Evolutionary conservation across 2,888 invertebrate species (phyloP).

Genomic region (Nomada lathburiana): DNA sequence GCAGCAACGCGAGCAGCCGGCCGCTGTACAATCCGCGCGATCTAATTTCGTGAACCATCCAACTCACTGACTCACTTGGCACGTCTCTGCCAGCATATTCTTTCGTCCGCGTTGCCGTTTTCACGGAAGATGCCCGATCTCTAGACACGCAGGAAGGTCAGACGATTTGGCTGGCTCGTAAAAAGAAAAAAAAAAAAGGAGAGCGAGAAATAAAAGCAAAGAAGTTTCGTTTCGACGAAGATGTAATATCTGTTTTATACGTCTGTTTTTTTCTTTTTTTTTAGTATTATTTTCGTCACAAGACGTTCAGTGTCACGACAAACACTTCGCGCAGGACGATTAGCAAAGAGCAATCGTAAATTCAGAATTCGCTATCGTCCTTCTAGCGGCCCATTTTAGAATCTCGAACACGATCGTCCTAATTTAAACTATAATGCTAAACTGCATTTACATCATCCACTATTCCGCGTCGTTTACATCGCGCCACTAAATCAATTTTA

Average conservation of each 20-base stretch:
- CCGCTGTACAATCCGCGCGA: constrained; percentile 65
- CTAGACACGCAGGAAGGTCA: constrained; percentile 57
- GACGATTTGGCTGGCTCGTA: constrained; percentile 1
- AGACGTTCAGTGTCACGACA: too few species aligned
- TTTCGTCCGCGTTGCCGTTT: constrained; percentile 54
- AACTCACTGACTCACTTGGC: constrained; percentile 75
- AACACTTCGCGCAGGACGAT: too few species aligned
- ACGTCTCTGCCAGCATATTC: constrained; percentile 62
- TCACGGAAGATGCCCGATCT: constrained; percentile 52
- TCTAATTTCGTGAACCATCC: constrained; percentile 73
- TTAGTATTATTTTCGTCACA: too few species aligned
- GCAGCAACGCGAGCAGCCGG: constrained; percentile 59
- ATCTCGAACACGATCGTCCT: constrained; percentile 10
- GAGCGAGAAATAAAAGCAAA: not conserved
- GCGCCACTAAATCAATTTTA: constrained; percentile 59
- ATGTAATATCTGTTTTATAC: too few species aligned
- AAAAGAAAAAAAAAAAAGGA: not conserved
- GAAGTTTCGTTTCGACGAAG: not conserved
- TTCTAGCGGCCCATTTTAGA: not conserved
- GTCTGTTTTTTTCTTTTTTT: too few species aligned
- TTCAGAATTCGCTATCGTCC: too few species aligned
- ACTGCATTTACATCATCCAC: constrained; percentile 27
- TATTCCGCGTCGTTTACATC: constrained; percentile 26
- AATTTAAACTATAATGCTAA: constrained; percentile 25
- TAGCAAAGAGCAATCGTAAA: too few species aligned